Conservation (phyloP, 2,113 vertebrate species). For the Trachemys scripta region DNA sequence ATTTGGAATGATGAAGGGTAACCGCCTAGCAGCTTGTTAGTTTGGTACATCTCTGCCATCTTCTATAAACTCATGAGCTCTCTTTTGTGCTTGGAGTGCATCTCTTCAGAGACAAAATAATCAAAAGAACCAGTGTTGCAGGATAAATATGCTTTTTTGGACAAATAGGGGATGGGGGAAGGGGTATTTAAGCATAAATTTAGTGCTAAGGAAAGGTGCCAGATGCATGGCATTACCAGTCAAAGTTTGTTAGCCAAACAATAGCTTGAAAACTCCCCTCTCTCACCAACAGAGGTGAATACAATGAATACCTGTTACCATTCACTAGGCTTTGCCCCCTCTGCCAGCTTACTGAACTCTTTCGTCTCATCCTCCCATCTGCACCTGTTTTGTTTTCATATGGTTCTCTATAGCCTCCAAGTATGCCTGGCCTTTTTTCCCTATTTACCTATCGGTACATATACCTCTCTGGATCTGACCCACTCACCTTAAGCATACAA, state of each 20-base stretch:
- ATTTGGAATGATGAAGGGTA: not conserved
- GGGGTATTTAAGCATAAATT: not conserved
- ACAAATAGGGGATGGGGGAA: fast-evolving
- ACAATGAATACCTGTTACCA: not conserved
- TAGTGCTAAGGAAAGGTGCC: not conserved
- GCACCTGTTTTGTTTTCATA: not conserved
- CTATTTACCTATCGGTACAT: not conserved
- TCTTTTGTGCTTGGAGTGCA: not conserved
- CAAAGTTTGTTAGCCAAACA: not conserved
- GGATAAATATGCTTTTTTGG: not conserved
- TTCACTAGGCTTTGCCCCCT: not conserved
- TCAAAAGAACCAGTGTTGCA: not conserved
- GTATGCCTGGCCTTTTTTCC: not conserved
- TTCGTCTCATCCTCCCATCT: fast-evolving
- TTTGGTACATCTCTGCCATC: not conserved
- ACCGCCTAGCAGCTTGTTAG: not conserved
- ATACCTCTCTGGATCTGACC: not conserved
- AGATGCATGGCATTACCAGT: not conserved
- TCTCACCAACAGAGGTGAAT: not conserved
- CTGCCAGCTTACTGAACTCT: not conserved
- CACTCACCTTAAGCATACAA: not conserved
- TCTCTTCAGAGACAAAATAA: not conserved
- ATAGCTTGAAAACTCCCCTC: not conserved
- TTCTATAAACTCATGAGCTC: not conserved
- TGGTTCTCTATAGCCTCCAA: not conserved